These are phyloP conservation scores for Campylomormyrus tamandua DNA, from an alignment of 2,113 vertebrate genomes.

Conservation along the genomic window DNA sequence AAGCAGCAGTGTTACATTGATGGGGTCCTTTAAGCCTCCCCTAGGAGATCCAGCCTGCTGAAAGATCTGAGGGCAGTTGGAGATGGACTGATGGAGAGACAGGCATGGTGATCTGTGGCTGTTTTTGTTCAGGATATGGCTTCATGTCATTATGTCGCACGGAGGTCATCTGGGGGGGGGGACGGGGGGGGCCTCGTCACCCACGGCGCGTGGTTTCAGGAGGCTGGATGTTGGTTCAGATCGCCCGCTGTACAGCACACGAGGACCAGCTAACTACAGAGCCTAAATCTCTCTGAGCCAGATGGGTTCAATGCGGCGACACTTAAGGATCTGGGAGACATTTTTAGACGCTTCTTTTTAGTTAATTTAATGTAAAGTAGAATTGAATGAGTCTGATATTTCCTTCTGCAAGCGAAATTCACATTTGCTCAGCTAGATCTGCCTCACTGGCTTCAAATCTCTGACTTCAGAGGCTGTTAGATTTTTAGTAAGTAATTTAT, in stretches of 20 bases:
- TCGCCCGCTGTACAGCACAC: not conserved
- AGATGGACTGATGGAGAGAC: not conserved
- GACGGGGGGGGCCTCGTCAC: not conserved
- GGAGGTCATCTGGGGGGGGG: not conserved
- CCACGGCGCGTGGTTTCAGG: not conserved
- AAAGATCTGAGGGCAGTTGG: not conserved
- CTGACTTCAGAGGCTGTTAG: constrained; percentile 7
- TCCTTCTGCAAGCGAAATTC: not conserved
- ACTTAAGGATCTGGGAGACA: not conserved
- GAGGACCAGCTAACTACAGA: constrained; percentile 3
- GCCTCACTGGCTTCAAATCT: constrained; percentile 15
- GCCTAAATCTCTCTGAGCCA: not conserved
- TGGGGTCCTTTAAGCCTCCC: not conserved
- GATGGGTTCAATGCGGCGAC: not conserved
- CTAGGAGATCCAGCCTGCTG: not conserved
- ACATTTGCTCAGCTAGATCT: not conserved
- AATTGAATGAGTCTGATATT: not conserved
- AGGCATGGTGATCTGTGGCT: not conserved
- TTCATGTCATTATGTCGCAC: not conserved
- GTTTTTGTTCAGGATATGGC: not conserved
- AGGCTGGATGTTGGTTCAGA: not conserved
- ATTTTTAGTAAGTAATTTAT: constrained; percentile 14
- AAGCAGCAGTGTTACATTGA: not conserved
- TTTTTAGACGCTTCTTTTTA: not conserved
- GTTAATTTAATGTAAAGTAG: not conserved